Evolutionary conservation across 2,888 invertebrate genomes (phyloP).

Genomic region (Lissonota sp.): DNA sequence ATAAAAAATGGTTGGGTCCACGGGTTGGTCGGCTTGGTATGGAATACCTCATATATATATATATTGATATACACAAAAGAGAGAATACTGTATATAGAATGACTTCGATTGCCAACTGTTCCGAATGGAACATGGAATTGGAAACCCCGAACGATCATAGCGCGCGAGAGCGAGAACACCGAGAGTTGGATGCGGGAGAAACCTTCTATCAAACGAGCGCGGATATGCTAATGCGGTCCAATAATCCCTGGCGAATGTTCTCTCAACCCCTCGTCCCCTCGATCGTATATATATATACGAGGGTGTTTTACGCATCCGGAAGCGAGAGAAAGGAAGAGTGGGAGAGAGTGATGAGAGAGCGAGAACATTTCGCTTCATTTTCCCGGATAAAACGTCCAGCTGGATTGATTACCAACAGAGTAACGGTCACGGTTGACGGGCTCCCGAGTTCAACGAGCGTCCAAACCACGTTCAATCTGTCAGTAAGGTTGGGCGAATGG

Average conservation of each 20-base stretch:
- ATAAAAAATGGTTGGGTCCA: too few species aligned
- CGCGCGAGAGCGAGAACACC: constrained; percentile 4
- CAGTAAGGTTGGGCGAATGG: constrained; percentile 52
- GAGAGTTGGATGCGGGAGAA: background rate
- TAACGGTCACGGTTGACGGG: constrained; percentile 58
- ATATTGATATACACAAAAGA: background rate
- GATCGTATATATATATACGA: constrained; percentile 15
- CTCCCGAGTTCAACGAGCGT: constrained; percentile 52
- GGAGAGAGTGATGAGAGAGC: constrained; percentile 39
- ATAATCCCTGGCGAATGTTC: constrained; percentile 53
- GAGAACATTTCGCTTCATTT: constrained; percentile 71
- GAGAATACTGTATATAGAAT: constrained; percentile 1
- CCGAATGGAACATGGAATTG: constrained; percentile 39
- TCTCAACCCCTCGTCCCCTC: constrained; percentile 15
- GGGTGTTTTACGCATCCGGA: background rate
- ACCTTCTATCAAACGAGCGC: constrained; percentile 31
- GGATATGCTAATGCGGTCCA: constrained; percentile 62
- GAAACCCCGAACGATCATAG: constrained; percentile 43
- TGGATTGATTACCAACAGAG: constrained; percentile 61
- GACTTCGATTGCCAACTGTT: constrained; percentile 34
- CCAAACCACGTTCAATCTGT: constrained; percentile 62
- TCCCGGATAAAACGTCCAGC: constrained; percentile 72
- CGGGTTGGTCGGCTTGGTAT: background rate
- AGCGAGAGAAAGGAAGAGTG: constrained; percentile 46
- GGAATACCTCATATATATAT: background rate